Base-by-base conservation (phyloP, 1,140 invertebrate genomes). In the Pentalonia nigronervosa region DNA sequence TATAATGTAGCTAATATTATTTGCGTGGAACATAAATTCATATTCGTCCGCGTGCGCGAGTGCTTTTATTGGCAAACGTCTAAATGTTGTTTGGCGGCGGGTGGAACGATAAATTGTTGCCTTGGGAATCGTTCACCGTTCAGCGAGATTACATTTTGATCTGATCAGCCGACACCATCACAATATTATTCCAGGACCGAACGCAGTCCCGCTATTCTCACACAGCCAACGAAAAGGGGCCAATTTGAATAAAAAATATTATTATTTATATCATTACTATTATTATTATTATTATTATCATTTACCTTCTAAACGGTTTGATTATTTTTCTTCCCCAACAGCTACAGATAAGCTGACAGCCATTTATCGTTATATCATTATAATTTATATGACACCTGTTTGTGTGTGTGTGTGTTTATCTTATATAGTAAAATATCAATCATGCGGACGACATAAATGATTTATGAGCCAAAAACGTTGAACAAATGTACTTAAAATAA, bases 91-190 rank as follows among this genome's bases (percentile, higher is more conserved):
- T 90, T 67, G 76, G 91, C 48, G 34, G 76, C 76, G 81, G 91
- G 34, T 23, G 48, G 48, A n/a, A 53, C 8, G 81, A 93, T 84
- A 84, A 93, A 93, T 93, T 86, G 91, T 93, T 83, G 91, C 48
- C 91, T 50, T 56, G 91, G 91, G 91, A 93, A 93, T 93, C 91
- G 91, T 93, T 84, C 45, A 81, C 47, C 91, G 81, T 86, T 86
- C 81, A 93, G 81, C 81, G 76, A 93, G 91, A 93, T 93, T 93
- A 93, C 91, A 93, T 93, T 93, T 93, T 93, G 91, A 93, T 93
- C 91, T 83, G 91, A 93, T 93, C 91, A 93, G 56, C 91, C 56
- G 56, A 56, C 91, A 50, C 45, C 91, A 86, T 84, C 25, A 48
- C 47, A 50, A 93, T 89, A 93, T 86, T 86, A 93, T 48, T 17